Evolutionary conservation across 2,113 vertebrate genomes (phyloP).

Genomic region (Oplegnathus fasciatus): DNA sequence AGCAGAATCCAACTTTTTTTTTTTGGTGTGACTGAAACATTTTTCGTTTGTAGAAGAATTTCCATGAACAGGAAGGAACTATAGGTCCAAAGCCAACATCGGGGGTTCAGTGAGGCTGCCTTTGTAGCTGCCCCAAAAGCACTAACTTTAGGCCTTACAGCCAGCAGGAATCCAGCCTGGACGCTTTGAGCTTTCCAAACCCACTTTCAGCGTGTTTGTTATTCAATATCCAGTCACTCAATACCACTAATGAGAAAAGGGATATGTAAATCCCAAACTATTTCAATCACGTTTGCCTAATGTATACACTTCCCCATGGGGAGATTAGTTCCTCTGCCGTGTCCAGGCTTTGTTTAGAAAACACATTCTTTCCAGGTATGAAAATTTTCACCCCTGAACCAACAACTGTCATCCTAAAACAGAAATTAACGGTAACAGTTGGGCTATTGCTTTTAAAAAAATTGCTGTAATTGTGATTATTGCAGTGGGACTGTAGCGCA

Average conservation of each 20-base stretch:
- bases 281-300: constrained; percentile 67
- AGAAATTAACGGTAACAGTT: constrained; percentile 6
- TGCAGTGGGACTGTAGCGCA: neutral
- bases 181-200: constrained; percentile 69
- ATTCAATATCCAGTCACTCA: constrained; percentile 77
- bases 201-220: constrained; percentile 74
- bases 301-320: constrained; percentile 53
- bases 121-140: constrained; percentile 78
- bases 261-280: constrained; percentile 74
- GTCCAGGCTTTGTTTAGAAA: constrained; percentile 55
- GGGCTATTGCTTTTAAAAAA: neutral
- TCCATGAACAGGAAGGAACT: constrained; percentile 84
- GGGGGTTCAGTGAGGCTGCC: constrained; percentile 68
- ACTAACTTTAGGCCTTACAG: constrained; percentile 48
- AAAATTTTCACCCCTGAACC: constrained; percentile 39
- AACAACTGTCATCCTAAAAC: constrained; percentile 6
- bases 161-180: constrained; percentile 56
- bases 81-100: constrained; percentile 80
- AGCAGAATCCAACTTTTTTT: constrained; percentile 32
- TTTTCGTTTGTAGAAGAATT: constrained; percentile 66
- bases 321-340: constrained; percentile 45
- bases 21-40: constrained; percentile 42
- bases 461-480: constrained; percentile 19
- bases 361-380: constrained; percentile 60
- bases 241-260: constrained; percentile 72